Evolutionary conservation across 2,113 vertebrate genomes (phyloP), one percentile per base, ranked within the genome.

Genomic region (Cebidichthys violaceus): DNA sequence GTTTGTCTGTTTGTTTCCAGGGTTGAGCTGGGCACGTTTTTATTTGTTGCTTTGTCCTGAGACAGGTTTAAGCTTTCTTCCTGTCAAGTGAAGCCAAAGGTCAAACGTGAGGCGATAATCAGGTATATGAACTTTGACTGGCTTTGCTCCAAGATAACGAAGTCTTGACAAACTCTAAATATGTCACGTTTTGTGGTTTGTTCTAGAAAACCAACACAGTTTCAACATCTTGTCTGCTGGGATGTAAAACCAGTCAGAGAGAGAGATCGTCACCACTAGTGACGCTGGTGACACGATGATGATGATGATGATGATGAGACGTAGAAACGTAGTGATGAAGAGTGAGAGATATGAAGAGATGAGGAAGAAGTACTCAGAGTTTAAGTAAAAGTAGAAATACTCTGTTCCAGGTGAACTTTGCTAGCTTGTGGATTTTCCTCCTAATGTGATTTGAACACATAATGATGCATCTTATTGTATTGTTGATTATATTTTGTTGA

Each of bases 101-200:
- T 81, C 57, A 66, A 45, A 65, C n/a, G 72, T 82, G 72, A 45
- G 67, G 66, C 22, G 76, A 73, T 77, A 74, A 77, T 86, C 72
- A 3, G 72, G n/a, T n/a, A 64, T 41, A 31, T 65, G 66, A 82
- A 76, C 62, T 82, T 80, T 85, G 69, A 54, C 60, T 77, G 65
- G 61, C 66, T 78, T 50, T 81, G 73, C 68, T 14, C 27, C 5
- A 31, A 78, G 64, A 66, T 11, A 37, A 33, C n/a, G 29, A 10
- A 61, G 70, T 79, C 43, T n/a, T 33, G 24, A 70, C 47, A 24
- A 35, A 31, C 29, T 72, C 29, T 47, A 62, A 66, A 27, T 43
- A 45, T 75, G 64, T 35, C 57, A 17, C 72, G 39, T 66, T 39
- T 68, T 72, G 22, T 45, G 3, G 9, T n/a, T 57, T 62, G 22